Percentiles rank a stretch among this genome's conserved stretches.
phyloP scores from a whole-genome alignment of 1,140 invertebrate genomes.

The Phthorimaea operculella region DNA sequence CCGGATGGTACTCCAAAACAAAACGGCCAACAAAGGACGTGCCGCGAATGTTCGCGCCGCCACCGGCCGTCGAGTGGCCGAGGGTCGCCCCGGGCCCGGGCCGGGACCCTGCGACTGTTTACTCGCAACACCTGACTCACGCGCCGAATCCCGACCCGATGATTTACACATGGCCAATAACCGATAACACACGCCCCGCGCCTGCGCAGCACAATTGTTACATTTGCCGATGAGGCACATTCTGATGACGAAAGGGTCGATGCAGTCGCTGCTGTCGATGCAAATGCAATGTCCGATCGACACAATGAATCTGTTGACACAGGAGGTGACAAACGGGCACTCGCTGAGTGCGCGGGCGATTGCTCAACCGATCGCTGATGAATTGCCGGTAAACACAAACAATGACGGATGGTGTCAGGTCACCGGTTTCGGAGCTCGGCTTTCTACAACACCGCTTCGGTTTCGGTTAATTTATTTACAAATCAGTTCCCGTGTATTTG shows the following conservation, averaged over 20 bases:
- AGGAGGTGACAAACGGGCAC: constrained; percentile 25
- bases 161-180: constrained; percentile 38
- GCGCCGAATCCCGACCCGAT: constrained; percentile 30
- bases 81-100: no score
- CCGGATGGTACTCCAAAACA: constrained; percentile 66
- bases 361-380: constrained; percentile 51
- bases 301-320: constrained; percentile 39
- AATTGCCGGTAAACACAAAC: constrained; percentile 48
- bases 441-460: constrained; percentile 24
- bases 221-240: constrained; percentile 7
- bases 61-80: constrained; percentile 48
- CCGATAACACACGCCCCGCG: no score
- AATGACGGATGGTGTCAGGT: constrained; percentile 36
- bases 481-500: constrained; percentile 28
- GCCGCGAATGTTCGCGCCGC: constrained; percentile 61
- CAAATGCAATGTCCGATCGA: constrained; percentile 22
- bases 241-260: constrained; percentile 7
- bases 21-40: constrained; percentile 66
- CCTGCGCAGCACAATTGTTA: constrained; percentile 28
- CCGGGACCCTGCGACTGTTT: constrained; percentile 29
- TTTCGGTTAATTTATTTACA: constrained; percentile 34
- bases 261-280: constrained; percentile 24
- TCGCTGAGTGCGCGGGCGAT: constrained; percentile 37
- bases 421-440: constrained; percentile 22
- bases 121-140: constrained; percentile 56